A percentile compares a stretch with the other conserved stretches of the same genome.
Evolutionary conservation across 2,888 invertebrate genomes (phyloP).

Genomic region (Bibio marci): DNA sequence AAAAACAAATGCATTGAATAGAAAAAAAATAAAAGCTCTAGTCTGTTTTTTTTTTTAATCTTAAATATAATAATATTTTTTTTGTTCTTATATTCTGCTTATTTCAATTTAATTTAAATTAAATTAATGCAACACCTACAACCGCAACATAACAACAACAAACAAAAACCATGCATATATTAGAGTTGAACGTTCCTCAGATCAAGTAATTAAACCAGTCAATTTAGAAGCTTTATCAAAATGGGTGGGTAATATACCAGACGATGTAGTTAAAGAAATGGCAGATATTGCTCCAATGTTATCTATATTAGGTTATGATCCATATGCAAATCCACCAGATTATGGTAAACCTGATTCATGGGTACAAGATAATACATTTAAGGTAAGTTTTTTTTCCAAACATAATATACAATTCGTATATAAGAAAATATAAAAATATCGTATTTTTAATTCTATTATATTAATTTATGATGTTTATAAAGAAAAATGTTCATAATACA

Average conservation of each 20-base stretch:
- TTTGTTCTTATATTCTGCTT: no score
- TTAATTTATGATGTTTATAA: no score
- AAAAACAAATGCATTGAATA: no score
- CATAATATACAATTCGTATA: no score
- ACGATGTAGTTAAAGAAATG: constrained; percentile 86
- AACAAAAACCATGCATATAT: constrained; percentile 13
- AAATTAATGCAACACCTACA: background rate
- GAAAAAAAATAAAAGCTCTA: no score
- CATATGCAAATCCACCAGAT: constrained; percentile 86
- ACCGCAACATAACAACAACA: background rate
- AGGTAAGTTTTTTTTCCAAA: no score
- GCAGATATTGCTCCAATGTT: constrained; percentile 90
- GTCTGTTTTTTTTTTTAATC: no score
- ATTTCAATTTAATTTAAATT: no score
- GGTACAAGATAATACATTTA: constrained; percentile 48
- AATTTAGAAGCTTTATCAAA: constrained; percentile 89
- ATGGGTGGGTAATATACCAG: constrained; percentile 80
- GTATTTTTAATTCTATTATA: no score
- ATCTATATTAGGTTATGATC: constrained; percentile 83
- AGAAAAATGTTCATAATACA: no score
- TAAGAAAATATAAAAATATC: no score
- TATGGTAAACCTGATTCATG: constrained; percentile 73
- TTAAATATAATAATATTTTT: no score
- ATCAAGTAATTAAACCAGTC: constrained; percentile 96
- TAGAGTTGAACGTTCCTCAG: constrained; percentile 93